These are phyloP conservation scores for Egretta garzetta DNA, from an alignment of 2,113 vertebrate species.

Conservation along the genomic window DNA sequence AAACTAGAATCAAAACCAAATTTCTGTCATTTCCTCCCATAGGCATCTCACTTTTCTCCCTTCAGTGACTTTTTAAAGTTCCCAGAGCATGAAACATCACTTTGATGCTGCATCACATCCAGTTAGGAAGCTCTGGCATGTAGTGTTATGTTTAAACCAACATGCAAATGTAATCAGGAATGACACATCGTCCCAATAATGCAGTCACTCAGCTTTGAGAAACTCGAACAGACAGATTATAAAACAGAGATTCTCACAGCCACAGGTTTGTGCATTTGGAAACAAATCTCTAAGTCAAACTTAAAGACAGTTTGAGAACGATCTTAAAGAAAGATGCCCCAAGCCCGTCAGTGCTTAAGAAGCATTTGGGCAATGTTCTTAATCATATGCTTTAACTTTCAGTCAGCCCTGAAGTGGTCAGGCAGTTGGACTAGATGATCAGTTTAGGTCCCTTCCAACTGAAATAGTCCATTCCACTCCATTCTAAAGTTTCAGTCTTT, in stretches of 20 bases:
- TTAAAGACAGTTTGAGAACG: background rate
- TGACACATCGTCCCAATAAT: constrained; percentile 45
- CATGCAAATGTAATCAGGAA: constrained; percentile 58
- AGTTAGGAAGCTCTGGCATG: constrained; percentile 50
- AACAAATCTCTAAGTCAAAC: background rate
- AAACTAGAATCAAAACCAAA: background rate
- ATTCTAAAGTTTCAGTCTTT: background rate
- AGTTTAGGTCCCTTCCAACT: background rate
- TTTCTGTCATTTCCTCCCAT: constrained; percentile 17
- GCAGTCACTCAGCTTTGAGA: constrained; percentile 49
- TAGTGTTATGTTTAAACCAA: constrained; percentile 52
- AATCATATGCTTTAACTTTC: background rate
- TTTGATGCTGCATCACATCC: constrained; percentile 71
- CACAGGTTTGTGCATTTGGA: constrained; percentile 21
- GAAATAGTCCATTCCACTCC: background rate
- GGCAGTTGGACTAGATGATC: background rate
- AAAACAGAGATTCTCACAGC: background rate
- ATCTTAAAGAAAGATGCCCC: background rate
- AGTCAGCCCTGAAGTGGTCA: background rate
- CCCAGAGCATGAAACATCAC: constrained; percentile 66
- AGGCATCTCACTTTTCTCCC: constrained; percentile 43
- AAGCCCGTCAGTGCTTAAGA: background rate
- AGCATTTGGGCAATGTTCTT: rapidly evolving
- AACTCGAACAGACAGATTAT: constrained; percentile 23
- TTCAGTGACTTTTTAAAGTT: constrained; percentile 51